phyloP scores from a whole-genome alignment of 2,797 vertebrate species.

The Loris lydekkerianus region DNA sequence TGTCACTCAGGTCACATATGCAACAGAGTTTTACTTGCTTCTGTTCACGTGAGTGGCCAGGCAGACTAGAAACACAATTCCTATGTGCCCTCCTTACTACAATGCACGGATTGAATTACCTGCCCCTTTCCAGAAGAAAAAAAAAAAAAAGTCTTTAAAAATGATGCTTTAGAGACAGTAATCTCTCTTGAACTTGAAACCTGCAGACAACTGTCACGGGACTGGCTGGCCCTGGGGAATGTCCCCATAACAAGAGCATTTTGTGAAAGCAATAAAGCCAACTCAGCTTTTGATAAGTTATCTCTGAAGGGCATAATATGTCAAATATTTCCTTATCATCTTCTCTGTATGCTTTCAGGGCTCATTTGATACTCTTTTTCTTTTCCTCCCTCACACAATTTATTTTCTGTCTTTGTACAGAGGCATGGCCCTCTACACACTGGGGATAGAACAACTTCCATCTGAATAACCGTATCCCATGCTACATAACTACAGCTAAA shows the following conservation, averaged over 20 bases:
- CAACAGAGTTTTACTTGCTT: constrained; percentile 66
- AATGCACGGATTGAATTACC: constrained; percentile 84
- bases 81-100: constrained; percentile 76
- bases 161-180: constrained; percentile 82
- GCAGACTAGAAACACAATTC: constrained; percentile 62
- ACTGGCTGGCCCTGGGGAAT: constrained; percentile 78
- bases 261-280: constrained; percentile 85
- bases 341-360: constrained; percentile 60
- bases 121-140: constrained; percentile 75
- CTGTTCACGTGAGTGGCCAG: background rate
- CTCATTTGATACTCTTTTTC: background rate
- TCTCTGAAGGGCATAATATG: constrained; percentile 64
- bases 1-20: constrained; percentile 66
- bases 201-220: constrained; percentile 82
- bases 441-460: constrained; percentile 25
- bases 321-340: constrained; percentile 66
- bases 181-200: constrained; percentile 84
- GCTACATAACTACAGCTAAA: background rate
- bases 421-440: background rate
- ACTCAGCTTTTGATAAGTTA: constrained; percentile 78
- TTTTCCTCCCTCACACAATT: constrained; percentile 53
- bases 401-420: constrained; percentile 63
- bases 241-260: constrained; percentile 83
- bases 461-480: background rate
- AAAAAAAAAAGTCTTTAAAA: constrained; percentile 71